Base-by-base conservation (phyloP, 1,140 invertebrate genomes). In the Ganaspis sp. region DNA sequence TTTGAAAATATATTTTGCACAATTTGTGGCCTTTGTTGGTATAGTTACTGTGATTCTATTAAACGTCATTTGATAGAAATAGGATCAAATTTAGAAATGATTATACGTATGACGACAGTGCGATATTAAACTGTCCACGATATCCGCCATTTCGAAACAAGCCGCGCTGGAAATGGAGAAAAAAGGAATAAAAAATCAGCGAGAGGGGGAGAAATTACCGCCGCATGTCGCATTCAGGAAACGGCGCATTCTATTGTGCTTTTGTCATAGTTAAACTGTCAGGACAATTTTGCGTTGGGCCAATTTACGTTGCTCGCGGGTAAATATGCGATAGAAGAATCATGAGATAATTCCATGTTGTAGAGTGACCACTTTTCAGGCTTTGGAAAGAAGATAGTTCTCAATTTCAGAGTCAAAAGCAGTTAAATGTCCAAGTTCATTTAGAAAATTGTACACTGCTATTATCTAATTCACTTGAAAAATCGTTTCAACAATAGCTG, bases 241-340 rank as follows among this genome's bases (percentile, higher is more conserved):
- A 90, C 88, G 84, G 78, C 84, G 83, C 80, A 89, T 90, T 90
- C 89, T 90, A 91, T 91, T 91, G 90, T 91, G 84, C 85, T 85
- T 89, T 89, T 90, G 89, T 90, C 88, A 89, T 90, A 90, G 89
- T 89, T 91, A 90, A 91, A 90, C 88, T 90, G 90, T 90, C 89
- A 88, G 84, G 83, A 84, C 83, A 88, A 89, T 91, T 90, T 89
- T 79, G 83, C 86, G 80, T 86, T 78, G 78, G 76, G 81, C 78
- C 82, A 82, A 86, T 89, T 88, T 87, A 84, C 76, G 80, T 49
- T 81, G 79, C 70, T 70, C 74, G 72, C 78, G 49, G 37, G 34
- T 81, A 80, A 80, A 80, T 79, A 42, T 58, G 76, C 74, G 54
- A 76, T 75, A 34, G 4, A 64, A 26, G 23, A 29, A 11, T 64